These are phyloP conservation scores for Ceratina australensis DNA, from an alignment of 1,140 invertebrate genomes.

Conservation along the genomic window DNA sequence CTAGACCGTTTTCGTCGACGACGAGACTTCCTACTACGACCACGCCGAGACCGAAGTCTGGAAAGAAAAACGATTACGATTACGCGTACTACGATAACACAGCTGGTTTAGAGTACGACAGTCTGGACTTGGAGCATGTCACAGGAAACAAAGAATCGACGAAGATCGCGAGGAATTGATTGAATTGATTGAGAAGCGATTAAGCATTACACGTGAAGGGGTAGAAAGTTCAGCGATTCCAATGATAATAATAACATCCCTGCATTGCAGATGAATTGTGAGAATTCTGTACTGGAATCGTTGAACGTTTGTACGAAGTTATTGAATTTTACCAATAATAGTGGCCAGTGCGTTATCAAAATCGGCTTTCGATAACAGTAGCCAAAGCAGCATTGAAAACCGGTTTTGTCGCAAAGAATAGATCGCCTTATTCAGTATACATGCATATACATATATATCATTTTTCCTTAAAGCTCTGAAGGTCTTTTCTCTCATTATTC, in stretches of 20 bases:
- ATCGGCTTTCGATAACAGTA: slow-evolving; percentile 44
- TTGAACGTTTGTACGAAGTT: no score
- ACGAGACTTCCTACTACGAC: slow-evolving; percentile 63
- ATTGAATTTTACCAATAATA: slow-evolving; percentile 25
- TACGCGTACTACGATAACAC: slow-evolving; percentile 78
- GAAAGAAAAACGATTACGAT: slow-evolving; percentile 77
- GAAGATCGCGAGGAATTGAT: slow-evolving; percentile 70
- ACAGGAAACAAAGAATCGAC: slow-evolving; percentile 75
- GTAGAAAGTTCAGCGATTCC: no score
- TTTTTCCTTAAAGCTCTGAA: background rate
- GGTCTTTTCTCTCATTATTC: background rate
- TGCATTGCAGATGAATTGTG: no score
- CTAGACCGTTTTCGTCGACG: slow-evolving; percentile 72
- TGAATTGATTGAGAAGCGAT: background rate
- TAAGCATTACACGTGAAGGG: no score
- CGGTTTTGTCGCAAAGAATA: slow-evolving; percentile 46
- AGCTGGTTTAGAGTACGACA: slow-evolving; percentile 75
- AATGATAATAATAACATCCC: no score
- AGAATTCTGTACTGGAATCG: no score
- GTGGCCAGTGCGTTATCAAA: slow-evolving; percentile 48
- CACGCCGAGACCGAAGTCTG: slow-evolving; percentile 63
- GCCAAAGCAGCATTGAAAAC: slow-evolving; percentile 37
- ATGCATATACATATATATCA: background rate
- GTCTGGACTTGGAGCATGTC: slow-evolving; percentile 74
- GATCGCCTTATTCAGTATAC: slow-evolving; percentile 4